Percentiles rank a stretch among this genome's conserved stretches.
These are phyloP conservation scores for Meteorus colon DNA, from an alignment of 2,888 invertebrate genomes.

Conservation along the genomic window DNA sequence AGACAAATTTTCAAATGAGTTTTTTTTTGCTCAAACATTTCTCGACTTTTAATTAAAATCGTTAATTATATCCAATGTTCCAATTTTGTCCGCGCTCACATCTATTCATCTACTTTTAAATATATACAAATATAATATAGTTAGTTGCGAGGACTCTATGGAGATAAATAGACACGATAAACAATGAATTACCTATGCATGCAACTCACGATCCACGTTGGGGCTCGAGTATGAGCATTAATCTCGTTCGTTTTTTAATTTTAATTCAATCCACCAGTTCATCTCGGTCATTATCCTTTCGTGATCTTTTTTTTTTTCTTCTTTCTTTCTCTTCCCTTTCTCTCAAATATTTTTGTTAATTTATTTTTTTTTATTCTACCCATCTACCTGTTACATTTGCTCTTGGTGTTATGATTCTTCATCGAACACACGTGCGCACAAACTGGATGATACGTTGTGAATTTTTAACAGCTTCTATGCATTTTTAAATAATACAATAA, in stretches of 20 bases:
- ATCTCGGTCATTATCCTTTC: slow-evolving; percentile 51
- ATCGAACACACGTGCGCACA: slow-evolving; percentile 24
- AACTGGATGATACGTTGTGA: slow-evolving; percentile 28
- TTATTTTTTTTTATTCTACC: background rate
- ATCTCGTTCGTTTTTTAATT: slow-evolving; percentile 51
- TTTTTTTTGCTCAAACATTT: too few relatives aligned
- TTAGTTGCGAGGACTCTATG: slow-evolving; percentile 43
- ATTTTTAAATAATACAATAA: slow-evolving; percentile 42
- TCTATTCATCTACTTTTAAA: background rate
- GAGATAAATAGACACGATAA: slow-evolving; percentile 54
- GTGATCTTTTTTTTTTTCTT: slow-evolving; percentile 31
- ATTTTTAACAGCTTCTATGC: slow-evolving; percentile 42
- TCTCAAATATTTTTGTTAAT: background rate
- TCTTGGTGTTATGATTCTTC: background rate
- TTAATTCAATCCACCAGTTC: slow-evolving; percentile 51
- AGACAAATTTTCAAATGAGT: too few relatives aligned
- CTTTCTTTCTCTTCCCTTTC: background rate
- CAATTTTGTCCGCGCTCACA: background rate
- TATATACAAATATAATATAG: background rate
- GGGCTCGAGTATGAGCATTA: slow-evolving; percentile 45
- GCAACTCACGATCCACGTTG: slow-evolving; percentile 32
- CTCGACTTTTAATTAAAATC: background rate
- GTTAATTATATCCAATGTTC: slow-evolving; percentile 4
- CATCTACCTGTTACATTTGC: background rate
- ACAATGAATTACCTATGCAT: slow-evolving; percentile 53